Evolutionary conservation across 2,888 invertebrate genomes (phyloP), one percentile per base, ranked within the genome.

Genomic region (Lasius fuliginosus): DNA sequence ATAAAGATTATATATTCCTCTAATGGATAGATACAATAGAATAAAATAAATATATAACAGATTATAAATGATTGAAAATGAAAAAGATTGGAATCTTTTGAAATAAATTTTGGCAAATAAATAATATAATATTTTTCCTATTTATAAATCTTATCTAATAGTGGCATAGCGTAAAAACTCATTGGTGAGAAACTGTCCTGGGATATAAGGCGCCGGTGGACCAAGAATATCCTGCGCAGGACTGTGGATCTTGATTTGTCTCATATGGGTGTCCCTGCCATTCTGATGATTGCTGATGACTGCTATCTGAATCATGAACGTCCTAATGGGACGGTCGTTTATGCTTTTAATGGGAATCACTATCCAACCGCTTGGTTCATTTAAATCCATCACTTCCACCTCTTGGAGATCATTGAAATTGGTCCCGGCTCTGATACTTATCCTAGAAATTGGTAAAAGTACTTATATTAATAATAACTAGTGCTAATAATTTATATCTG

Each of bases 221-320:
- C 96, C 96, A 67, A 96, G 96, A 82, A 96, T 96, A 93, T 97
- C 97, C 92, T 91, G 96, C 88, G 96, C 96, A 0, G 99, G 99
- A 71, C 99, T 99, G 94, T 99, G 98, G 79, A 99, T 97, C 95
- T 99, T 98, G 85, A 99, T 99, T 95, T 99, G 99, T 77, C 99
- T 96, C 97, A 99, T 98, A 93, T 99, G 99, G 1, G 99, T 99
- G 94, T 99, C 99, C 86, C 99, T 95, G 4, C 99, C 99, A 95
- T 99, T 99, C 95, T 99, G 99, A 95, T 99, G 99, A 95, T 99
- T 99, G 91, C 99, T 98, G 67, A 99, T 97, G 0, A 99, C 98
- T 27, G 99, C 99, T 90, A 99, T 98, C 95, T 99, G 99, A 77
- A 99, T 97, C 98, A 99, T 99, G 94, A 99, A 99, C 23, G 99